Conservation (phyloP, 2,888 invertebrate genomes). For the Drosophila pseudotakahashii region DNA sequence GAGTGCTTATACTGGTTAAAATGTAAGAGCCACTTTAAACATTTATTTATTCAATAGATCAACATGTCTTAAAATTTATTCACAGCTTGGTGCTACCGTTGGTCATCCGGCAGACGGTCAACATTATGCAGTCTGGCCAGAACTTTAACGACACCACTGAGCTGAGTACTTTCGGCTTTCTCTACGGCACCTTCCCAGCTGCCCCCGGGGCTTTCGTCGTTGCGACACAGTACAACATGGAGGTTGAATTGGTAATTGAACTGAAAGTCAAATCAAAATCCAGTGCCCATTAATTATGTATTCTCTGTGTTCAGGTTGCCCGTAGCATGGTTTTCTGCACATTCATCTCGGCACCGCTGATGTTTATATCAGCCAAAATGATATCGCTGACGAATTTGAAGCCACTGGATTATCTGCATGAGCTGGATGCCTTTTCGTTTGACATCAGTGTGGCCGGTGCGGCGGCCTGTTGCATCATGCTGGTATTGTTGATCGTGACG, state of each 20-base stretch:
- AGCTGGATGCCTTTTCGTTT: conserved; percentile 91
- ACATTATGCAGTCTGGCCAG: conserved; percentile 88
- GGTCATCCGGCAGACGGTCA: conserved; percentile 93
- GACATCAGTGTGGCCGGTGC: conserved; percentile 93
- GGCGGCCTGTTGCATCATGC: conserved; percentile 91
- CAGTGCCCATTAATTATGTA: conserved; percentile 3
- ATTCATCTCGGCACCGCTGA: conserved; percentile 96
- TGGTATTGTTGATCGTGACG: conserved; percentile 89
- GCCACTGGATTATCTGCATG: conserved; percentile 90
- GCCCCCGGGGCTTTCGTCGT: conserved; percentile 98
- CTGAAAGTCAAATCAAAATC: neutral
- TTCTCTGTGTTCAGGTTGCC: conserved; percentile 88
- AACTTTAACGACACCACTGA: conserved; percentile 91
- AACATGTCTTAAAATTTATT: neutral
- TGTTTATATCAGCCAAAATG: conserved; percentile 97
- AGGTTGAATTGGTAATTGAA: conserved; percentile 90
- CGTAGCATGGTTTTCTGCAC: conserved; percentile 97
- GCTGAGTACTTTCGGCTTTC: conserved; percentile 95
- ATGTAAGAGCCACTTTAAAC: conserved; percentile 86
- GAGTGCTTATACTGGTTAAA: conserved; percentile 95
- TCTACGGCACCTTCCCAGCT: conserved; percentile 97
- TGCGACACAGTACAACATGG: conserved; percentile 93
- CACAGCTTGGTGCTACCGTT: conserved; percentile 92
- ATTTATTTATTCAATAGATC: neutral
- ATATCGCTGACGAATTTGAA: conserved; percentile 90